Base-by-base conservation (phyloP, 2,113 vertebrate species). In the Callaeas wilsoni region DNA sequence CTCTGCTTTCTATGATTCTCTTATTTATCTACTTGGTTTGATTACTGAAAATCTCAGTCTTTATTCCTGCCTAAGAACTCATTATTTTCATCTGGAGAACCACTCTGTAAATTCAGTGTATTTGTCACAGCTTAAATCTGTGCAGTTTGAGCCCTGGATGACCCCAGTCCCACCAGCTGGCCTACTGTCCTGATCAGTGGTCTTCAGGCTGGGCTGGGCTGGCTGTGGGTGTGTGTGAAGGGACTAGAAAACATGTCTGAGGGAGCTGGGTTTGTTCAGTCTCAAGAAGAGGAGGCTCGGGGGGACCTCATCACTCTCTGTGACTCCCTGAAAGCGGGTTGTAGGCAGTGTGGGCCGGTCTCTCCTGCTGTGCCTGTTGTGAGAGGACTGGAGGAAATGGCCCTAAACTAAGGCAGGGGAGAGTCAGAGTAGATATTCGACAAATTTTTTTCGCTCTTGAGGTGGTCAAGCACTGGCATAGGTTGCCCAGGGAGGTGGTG, bases 331-430 rank as follows among this genome's bases (percentile, higher is more conserved):
- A 47, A 47, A 16, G 14, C 7, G 35, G 17, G 21, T 4, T 71
- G 11, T 26, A 26, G 60, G 41, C 46, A 16, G 13, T 16, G 0
- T 0, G n/a, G 29, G 2, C 16, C 0, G 2, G 13, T n/a, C 20
- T 46, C 33, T 39, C 14, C 46, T 82, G 19, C 33, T 0, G 0
- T 47, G 17, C 14, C 41, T 32, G 30, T 47, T 35, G 21, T 22
- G 62, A 68, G 46, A 60, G 10, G 13, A 27, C 25, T 26, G 63
- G 47, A 76, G 14, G 9, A 68, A 83, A 27, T 32, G 21, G 8
- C 26, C 30, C 69, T 62, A 62, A 76, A 17, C 12, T 49, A 47
- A 62, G 55, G 7, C 26, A 32, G 47, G 3, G 14, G 17, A 35
- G 25, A 55, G 55, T 49, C 55, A 55, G 41, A 23, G 41, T 41